Percentiles rank a stretch among this genome's conserved stretches.
Conservation (phyloP, 1,140 invertebrate species). For the Lepidurus arcticus region DNA sequence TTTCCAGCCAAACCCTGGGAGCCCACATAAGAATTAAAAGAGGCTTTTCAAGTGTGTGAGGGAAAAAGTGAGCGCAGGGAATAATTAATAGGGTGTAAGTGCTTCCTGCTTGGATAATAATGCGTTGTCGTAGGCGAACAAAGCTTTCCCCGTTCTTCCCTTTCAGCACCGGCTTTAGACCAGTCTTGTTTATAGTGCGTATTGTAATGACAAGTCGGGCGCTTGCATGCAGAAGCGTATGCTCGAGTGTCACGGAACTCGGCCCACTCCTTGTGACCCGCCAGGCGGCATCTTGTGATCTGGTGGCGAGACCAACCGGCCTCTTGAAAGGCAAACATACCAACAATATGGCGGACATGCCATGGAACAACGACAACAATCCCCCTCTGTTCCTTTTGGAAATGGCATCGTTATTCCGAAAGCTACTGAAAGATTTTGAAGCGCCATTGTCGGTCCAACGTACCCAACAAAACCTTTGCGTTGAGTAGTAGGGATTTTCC, state of each 20-base stretch:
- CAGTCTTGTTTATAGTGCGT: neutral
- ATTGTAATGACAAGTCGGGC: constrained; percentile 7
- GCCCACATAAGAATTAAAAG: neutral
- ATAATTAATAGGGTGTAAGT: neutral
- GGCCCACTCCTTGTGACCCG: neutral
- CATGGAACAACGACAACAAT: neutral
- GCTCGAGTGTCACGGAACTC: neutral
- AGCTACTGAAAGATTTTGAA: neutral
- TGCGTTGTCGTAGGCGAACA: neutral
- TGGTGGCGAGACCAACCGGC: neutral
- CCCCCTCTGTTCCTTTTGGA: constrained; percentile 1
- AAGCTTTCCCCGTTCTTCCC: neutral
- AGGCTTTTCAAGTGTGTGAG: neutral
- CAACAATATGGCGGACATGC: constrained; percentile 18
- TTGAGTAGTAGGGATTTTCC: no score
- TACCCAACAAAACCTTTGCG: neutral
- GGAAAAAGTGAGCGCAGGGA: neutral
- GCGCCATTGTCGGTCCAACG: neutral
- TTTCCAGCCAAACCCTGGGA: neutral
- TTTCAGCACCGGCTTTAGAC: neutral
- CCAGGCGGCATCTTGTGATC: neutral
- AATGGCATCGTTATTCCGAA: neutral
- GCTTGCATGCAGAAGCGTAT: neutral
- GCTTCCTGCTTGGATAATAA: constrained; percentile 22
- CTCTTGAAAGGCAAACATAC: constrained; percentile 6